These are phyloP conservation scores for Acleris sparsana DNA, from an alignment of 2,888 invertebrate species.

Conservation along the genomic window DNA sequence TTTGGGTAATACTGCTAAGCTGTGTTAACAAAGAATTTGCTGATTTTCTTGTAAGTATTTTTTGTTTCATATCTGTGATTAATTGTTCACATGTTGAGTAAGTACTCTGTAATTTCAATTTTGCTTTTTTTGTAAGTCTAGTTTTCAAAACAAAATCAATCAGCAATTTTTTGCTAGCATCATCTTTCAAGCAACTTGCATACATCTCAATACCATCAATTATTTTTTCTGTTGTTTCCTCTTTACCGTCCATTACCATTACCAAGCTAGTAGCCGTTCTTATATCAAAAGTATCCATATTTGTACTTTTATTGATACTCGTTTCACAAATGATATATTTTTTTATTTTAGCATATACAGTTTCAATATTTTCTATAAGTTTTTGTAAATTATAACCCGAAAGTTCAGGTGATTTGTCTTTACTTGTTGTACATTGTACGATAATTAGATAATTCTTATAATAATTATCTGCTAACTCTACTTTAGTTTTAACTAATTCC, in stretches of 20 bases:
- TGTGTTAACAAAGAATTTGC: slow-evolving; percentile 22
- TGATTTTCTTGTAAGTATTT: slow-evolving; percentile 24
- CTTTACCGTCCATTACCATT: background rate
- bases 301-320: background rate
- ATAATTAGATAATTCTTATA: too few relatives aligned
- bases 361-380: background rate
- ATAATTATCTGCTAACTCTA: too few relatives aligned
- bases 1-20: slow-evolving; percentile 19
- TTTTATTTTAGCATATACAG: background rate
- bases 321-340: background rate
- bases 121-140: slow-evolving; percentile 24
- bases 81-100: slow-evolving; percentile 12
- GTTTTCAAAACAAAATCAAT: slow-evolving; percentile 33
- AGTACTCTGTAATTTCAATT: slow-evolving; percentile 13
- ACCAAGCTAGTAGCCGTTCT: background rate
- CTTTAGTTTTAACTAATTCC: too few relatives aligned
- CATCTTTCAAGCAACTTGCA: background rate
- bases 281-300: slow-evolving; percentile 4
- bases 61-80: slow-evolving; percentile 10
- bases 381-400: too few relatives aligned
- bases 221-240: background rate
- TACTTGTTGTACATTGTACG: too few relatives aligned
- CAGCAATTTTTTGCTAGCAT: background rate
- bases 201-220: background rate
- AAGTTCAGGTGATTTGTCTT: too few relatives aligned